Evolutionary conservation across 2,888 invertebrate genomes (phyloP).

Genomic region (Bibio marci): DNA sequence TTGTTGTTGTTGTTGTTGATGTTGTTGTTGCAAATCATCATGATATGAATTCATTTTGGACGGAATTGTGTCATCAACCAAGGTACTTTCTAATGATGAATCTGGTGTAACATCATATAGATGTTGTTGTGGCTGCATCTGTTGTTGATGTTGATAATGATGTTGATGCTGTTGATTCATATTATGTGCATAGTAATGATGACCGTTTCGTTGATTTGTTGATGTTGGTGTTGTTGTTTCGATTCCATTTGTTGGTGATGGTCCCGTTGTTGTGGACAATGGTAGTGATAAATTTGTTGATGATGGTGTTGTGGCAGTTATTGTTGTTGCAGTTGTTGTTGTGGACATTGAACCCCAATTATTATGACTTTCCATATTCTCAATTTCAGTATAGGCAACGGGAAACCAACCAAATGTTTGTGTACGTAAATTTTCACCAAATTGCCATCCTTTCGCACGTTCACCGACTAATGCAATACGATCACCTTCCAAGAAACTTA

Average conservation of each 20-base stretch:
- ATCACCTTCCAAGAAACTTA: conserved; percentile 83
- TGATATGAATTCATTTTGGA: conserved; percentile 5
- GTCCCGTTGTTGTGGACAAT: conserved; percentile 5
- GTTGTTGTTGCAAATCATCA: conserved; percentile 2
- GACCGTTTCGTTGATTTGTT: conserved; percentile 11
- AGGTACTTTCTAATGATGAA: conserved; percentile 11
- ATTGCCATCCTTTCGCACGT: conserved; percentile 90
- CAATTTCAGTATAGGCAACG: conserved; percentile 78
- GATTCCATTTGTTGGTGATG: conserved; percentile 10
- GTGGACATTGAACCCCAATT: conserved; percentile 1
- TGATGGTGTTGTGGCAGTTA: no score
- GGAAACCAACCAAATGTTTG: conserved; percentile 92
- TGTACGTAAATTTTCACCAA: conserved; percentile 86
- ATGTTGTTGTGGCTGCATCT: conserved; percentile 11
- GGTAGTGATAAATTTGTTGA: background rate
- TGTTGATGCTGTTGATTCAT: conserved; percentile 10
- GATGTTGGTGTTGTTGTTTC: conserved; percentile 11
- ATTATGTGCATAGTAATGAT: no score
- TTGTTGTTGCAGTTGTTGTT: no score
- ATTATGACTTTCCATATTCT: conserved; percentile 29
- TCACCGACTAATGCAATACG: conserved; percentile 75
- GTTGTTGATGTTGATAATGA: conserved; percentile 4
- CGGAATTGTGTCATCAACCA: conserved; percentile 6
- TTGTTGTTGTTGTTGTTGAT: conserved; percentile 13
- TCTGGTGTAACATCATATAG: conserved; percentile 10